phyloP scores from a whole-genome alignment of 2,888 invertebrate genomes.

The Nomada flava region DNA sequence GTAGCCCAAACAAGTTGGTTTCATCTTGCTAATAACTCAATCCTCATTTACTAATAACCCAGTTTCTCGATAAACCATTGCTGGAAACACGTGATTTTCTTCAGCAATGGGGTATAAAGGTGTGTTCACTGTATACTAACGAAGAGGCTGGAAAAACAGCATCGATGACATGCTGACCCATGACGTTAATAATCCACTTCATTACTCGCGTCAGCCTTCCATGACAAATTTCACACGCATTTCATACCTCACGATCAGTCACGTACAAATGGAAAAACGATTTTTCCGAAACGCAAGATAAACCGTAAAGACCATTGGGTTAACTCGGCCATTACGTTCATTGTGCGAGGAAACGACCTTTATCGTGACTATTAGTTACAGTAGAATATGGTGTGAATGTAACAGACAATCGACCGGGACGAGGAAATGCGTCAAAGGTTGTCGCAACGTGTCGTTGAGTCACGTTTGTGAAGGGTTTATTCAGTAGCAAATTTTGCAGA shows the following conservation, averaged over 20 bases:
- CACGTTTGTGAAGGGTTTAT: constrained; percentile 35
- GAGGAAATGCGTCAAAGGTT: constrained; percentile 2
- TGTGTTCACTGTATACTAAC: neutral
- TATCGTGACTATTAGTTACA: neutral
- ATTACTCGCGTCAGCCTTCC: constrained; percentile 1
- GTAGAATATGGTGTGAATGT: neutral
- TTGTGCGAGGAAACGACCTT: neutral
- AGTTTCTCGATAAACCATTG: constrained; percentile 30
- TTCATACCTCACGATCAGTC: neutral
- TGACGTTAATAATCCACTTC: constrained; percentile 20
- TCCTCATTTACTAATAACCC: constrained; percentile 47
- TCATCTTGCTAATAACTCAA: constrained; percentile 47
- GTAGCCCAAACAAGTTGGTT: constrained; percentile 60
- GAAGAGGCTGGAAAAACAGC: constrained; percentile 11
- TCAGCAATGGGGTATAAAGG: neutral
- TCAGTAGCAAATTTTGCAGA: constrained; percentile 20
- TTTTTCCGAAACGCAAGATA: neutral
- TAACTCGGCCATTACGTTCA: neutral
- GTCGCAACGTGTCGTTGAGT: constrained; percentile 15
- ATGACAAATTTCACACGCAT: constrained; percentile 9
- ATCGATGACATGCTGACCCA: neutral
- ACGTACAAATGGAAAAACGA: too few relatives aligned
- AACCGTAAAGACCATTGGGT: too few relatives aligned
- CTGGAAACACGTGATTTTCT: constrained; percentile 11
- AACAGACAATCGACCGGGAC: neutral